A percentile compares a stretch with the other conserved stretches of the same genome.
These are phyloP conservation scores for Hemitrygon akajei DNA, from an alignment of 2,797 vertebrate species.

Conservation along the genomic window DNA sequence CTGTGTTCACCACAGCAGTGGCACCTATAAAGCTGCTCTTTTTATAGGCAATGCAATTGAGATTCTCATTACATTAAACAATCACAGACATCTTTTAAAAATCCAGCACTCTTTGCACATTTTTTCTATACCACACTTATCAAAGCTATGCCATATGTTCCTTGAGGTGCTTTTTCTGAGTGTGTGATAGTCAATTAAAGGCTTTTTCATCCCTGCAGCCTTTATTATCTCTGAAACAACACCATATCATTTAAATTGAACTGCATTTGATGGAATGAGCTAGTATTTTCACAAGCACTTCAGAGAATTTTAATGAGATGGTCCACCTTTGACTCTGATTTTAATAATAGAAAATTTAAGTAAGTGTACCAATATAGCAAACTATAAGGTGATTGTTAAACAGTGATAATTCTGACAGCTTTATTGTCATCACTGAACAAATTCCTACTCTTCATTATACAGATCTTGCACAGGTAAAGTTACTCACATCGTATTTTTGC, in stretches of 20 bases:
- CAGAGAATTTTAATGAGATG: neutral
- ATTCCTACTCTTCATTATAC: neutral
- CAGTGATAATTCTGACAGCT: neutral
- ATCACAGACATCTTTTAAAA: neutral
- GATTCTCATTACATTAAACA: neutral
- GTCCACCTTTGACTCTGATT: neutral
- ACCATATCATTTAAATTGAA: neutral
- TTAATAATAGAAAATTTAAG: neutral
- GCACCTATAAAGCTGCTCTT: neutral
- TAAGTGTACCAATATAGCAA: neutral
- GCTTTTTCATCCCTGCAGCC: neutral
- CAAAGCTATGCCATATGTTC: neutral
- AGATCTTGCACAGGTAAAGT: no score
- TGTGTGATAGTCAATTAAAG: neutral
- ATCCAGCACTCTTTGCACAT: neutral
- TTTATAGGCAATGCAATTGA: neutral
- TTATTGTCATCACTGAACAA: neutral
- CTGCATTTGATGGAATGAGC: neutral
- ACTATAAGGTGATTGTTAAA: neutral
- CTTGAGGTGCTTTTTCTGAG: neutral
- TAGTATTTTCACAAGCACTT: neutral
- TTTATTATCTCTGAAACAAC: neutral
- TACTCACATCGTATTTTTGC: no score
- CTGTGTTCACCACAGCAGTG: neutral
- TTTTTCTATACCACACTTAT: neutral